These are phyloP conservation scores for Esox lucius DNA, from an alignment of 2,797 vertebrate species.

Conservation along the genomic window DNA sequence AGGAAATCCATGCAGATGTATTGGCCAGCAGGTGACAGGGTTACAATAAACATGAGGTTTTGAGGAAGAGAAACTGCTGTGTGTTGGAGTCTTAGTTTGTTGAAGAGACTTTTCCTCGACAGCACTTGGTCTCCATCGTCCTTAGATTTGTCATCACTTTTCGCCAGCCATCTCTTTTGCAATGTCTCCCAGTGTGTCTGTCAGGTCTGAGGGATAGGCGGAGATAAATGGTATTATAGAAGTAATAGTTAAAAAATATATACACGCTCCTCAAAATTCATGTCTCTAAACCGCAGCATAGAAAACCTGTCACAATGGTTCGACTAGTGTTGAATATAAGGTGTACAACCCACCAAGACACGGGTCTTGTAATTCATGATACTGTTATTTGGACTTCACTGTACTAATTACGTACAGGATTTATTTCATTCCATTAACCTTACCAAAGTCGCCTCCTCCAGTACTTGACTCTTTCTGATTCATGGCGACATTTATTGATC, in stretches of 20 bases:
- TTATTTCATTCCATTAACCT: neutral
- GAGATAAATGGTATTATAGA: neutral
- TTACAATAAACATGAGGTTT: neutral
- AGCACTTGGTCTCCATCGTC: neutral
- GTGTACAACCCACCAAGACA: neutral
- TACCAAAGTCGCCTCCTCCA: neutral
- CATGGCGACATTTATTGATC: constrained; percentile 17
- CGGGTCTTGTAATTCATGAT: neutral
- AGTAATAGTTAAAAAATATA: neutral
- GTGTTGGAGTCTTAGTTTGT: neutral
- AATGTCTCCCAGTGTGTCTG: constrained; percentile 38
- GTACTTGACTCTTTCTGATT: neutral
- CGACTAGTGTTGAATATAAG: neutral
- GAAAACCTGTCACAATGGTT: neutral
- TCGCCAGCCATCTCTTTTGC: constrained; percentile 14
- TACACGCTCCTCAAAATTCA: neutral
- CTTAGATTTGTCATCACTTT: neutral
- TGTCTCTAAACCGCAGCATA: neutral
- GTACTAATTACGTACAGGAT: neutral
- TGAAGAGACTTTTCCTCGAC: constrained; percentile 6
- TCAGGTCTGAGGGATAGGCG: constrained; percentile 37
- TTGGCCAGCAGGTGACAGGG: neutral
- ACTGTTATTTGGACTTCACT: neutral
- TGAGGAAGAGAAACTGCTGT: neutral
- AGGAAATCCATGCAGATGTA: neutral